Base-by-base conservation (phyloP, 2,113 vertebrate species). In the Pteruthius melanotis region DNA sequence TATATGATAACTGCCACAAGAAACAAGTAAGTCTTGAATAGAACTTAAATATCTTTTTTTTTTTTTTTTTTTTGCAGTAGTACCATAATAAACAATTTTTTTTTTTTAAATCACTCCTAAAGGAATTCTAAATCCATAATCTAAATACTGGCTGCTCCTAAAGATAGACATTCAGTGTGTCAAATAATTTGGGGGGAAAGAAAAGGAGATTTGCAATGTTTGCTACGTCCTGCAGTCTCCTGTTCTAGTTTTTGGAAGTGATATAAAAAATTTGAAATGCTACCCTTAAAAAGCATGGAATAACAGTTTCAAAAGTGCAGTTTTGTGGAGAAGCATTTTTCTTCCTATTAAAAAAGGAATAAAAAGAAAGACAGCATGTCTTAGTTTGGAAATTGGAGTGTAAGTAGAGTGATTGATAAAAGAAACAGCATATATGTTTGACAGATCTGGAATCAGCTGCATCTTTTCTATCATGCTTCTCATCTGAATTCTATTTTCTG, bases 401-500 rank as follows among this genome's bases (percentile, higher is more conserved):
- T 75, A 78, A 93, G 33, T 22, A 75, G 70, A 89, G 19, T 42
- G 47, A 83, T 54, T 66, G 63, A 93, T 91, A 95, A 96, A 93
- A 90, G 86, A 65, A 93, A 87, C n/a, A 47, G 42, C 40, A 64
- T 89, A 64, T 91, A 59, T 74, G 52, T 88, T 90, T 94, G 93
- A 95, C 82, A 92, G 63, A 89, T 82, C 66, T 74, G 52, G 83
- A 90, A 83, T 81, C 72, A 94, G 74, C 88, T 90, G 27, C 57
- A 89, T 88, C 89, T 96, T 90, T 90, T 61, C 71, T 70, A 59
- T 20, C 72, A 61, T 20, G 54, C 33, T 86, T 91, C 78, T 93
- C 60, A 93, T 72, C 69, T 97, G 70, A 96, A 86, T 39, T 54
- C 71, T 65, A 40, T 78, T 96, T 97, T 70, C 80, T 90, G 71